Evolutionary conservation across 2,797 vertebrate genomes (phyloP).

Genomic region (Pipistrellus pygmaeus): DNA sequence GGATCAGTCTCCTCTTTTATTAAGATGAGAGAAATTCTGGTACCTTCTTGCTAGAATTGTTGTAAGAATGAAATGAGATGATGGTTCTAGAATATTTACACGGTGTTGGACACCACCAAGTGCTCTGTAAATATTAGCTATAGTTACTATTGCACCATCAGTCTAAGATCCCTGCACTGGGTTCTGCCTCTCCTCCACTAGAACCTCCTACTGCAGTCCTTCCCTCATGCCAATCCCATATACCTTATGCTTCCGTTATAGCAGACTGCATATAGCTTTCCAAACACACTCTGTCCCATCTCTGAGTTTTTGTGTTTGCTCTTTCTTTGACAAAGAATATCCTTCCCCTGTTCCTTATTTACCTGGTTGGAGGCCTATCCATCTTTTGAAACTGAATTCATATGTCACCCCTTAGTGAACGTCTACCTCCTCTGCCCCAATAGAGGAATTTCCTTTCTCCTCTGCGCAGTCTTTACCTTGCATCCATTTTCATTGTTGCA

Average conservation of each 20-base stretch:
- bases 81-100: background rate
- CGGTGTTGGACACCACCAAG: background rate
- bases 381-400: background rate
- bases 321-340: background rate
- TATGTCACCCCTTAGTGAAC: background rate
- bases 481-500: background rate
- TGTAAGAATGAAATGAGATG: slow-evolving; percentile 20
- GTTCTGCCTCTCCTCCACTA: background rate
- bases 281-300: too few species aligned
- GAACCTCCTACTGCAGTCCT: background rate
- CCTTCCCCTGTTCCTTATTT: background rate
- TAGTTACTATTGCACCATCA: background rate
- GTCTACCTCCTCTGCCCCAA: background rate
- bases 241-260: background rate
- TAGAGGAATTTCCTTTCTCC: background rate
- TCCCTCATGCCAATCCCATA: background rate
- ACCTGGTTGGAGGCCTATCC: background rate
- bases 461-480: background rate
- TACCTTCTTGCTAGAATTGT: background rate
- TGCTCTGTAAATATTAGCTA: background rate
- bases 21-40: background rate
- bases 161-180: background rate
- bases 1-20: background rate
- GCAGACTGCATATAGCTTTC: background rate
- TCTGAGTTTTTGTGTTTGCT: background rate